Conservation (phyloP, 2,113 vertebrate genomes). For the Larimichthys crocea region DNA sequence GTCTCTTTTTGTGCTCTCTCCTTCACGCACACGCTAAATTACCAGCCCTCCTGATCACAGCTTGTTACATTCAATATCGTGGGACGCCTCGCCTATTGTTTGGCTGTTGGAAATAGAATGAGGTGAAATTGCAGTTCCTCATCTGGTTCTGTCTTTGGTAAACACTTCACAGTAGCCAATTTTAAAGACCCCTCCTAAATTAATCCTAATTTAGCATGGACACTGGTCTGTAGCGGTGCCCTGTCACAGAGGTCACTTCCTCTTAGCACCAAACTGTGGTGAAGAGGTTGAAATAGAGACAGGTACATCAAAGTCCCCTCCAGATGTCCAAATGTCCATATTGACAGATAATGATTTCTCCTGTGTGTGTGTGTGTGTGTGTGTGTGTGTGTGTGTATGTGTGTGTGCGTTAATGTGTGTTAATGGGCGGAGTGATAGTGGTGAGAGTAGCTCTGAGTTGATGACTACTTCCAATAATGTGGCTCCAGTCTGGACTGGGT, state of each 20-base stretch:
- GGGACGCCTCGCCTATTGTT: slow-evolving; percentile 31
- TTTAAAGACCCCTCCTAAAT: slow-evolving; percentile 14
- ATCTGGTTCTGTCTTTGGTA: slow-evolving; percentile 34
- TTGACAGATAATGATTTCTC: slow-evolving; percentile 6
- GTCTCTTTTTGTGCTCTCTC: slow-evolving; percentile 22
- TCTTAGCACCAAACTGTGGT: not conserved
- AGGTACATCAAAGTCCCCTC: slow-evolving; percentile 3
- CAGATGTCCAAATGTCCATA: not conserved
- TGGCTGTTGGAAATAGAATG: slow-evolving; percentile 28
- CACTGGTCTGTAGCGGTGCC: not conserved
- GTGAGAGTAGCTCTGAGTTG: slow-evolving; percentile 16
- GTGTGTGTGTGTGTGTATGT: not conserved
- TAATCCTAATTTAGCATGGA: slow-evolving; percentile 19
- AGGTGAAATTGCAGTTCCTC: slow-evolving; percentile 41
- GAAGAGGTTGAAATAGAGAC: slow-evolving; percentile 4
- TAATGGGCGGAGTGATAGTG: slow-evolving; percentile 8
- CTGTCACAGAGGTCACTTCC: slow-evolving; percentile 2
- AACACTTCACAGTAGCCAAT: slow-evolving; percentile 16
- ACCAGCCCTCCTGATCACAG: slow-evolving; percentile 16
- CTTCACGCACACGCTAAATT: slow-evolving; percentile 24
- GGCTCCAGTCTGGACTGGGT: not conserved
- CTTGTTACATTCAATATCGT: slow-evolving; percentile 20
- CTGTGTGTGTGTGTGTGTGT: not conserved
- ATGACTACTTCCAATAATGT: slow-evolving; percentile 21
- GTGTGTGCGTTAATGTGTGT: not conserved